These are phyloP conservation scores for Phymastichus coffea DNA, from an alignment of 1,140 invertebrate species.

Conservation along the genomic window DNA sequence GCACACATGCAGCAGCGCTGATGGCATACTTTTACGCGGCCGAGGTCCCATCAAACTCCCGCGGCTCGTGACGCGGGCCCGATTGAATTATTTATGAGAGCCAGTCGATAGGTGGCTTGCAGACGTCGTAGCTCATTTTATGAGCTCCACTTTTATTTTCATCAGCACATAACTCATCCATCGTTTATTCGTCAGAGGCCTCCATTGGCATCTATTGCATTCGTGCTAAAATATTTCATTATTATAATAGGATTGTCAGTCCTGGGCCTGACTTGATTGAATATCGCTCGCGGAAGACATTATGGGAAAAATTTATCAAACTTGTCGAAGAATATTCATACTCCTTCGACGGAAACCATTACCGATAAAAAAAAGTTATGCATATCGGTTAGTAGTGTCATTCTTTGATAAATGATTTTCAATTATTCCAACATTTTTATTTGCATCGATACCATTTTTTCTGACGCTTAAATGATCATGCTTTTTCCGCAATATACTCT, in stretches of 20 bases:
- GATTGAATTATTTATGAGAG: slow-evolving; percentile 29
- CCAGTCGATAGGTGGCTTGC: neutral
- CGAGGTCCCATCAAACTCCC: slow-evolving; percentile 23
- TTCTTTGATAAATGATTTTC: no score
- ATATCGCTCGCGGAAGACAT: slow-evolving; percentile 12
- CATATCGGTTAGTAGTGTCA: no score
- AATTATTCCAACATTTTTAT: no score
- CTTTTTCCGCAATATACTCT: no score
- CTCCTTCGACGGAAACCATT: neutral
- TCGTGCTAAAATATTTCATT: slow-evolving; percentile 27
- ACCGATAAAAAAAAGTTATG: neutral
- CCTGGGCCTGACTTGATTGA: slow-evolving; percentile 8
- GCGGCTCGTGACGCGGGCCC: slow-evolving; percentile 15
- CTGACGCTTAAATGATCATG: no score
- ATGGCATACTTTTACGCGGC: slow-evolving; percentile 23
- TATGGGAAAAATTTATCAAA: slow-evolving; percentile 27
- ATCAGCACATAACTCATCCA: slow-evolving; percentile 21
- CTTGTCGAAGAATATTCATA: slow-evolving; percentile 4
- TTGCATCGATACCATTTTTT: no score
- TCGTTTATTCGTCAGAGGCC: slow-evolving; percentile 16
- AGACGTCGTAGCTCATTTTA: slow-evolving; percentile 21
- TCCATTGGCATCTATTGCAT: slow-evolving; percentile 16
- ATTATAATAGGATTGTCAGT: slow-evolving; percentile 28
- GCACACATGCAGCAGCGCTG: neutral
- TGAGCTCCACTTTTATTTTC: slow-evolving; percentile 25